Base-by-base conservation (phyloP, 2,113 vertebrate genomes). In the Penelope pileata region DNA sequence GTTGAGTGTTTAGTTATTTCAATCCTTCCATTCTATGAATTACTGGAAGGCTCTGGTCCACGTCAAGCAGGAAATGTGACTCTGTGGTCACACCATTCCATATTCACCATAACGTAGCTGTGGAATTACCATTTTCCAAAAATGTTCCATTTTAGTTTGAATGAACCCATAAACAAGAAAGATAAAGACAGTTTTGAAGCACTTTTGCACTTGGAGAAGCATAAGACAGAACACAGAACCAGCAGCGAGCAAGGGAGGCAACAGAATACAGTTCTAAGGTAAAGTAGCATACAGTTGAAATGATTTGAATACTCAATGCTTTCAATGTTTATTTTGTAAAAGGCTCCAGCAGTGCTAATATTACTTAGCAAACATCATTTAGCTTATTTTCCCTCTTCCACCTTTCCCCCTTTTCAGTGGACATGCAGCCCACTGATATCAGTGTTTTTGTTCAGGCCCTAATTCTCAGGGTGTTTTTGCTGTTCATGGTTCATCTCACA, bases 361-460 rank as follows among this genome's bases (percentile, higher is more conserved):
- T 34, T 53, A 45, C 17, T 85, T 48, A 67, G 13, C 62, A 47
- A 84, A 36, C 8, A 92, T 95, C 38, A 84, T 32, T 2, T 1
- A 19, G 43, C n/a, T 6, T 67, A 7, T 53, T 83, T 83, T 96
- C 21, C 75, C 58, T 42, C 4, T 9, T 70, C 32, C 1, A 76
- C 5, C n/a, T 58, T 48, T 63, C 48, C 80, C 24, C 51, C 43
- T 17, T 32, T 59, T 53, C 72, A 95, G 96, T 76, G 94, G 81
- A 92, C 4, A 91, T 92, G 34, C 97, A 96, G 73, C 63, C 84
- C 2, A 77, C 79, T 53, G 97, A 95, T 91, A 88, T 90, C 90
- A 83, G 82, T 10, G 8, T 78, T 34, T 36, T 92, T 63, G 60
- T 91, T 64, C 93, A 91, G 2, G 91, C 87, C 32, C 38, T 97